These are phyloP conservation scores for Ifrita kowaldi DNA, from an alignment of 2,113 vertebrate species.

Conservation along the genomic window DNA sequence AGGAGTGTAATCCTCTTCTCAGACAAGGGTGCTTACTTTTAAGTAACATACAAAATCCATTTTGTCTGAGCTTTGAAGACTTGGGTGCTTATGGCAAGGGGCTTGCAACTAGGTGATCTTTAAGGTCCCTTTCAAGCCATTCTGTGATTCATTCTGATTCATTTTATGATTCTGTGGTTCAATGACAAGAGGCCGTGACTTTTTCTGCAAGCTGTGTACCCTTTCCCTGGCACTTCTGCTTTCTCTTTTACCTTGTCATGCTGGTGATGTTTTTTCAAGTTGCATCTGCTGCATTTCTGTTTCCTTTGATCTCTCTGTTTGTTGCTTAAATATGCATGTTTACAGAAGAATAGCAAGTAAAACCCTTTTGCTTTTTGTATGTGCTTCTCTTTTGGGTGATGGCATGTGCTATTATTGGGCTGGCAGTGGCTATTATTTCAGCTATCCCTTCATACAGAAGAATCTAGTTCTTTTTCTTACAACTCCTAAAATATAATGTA, in stretches of 20 bases:
- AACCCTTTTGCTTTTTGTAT: background rate
- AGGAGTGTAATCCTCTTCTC: background rate
- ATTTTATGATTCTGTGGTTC: background rate
- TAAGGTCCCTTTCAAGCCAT: background rate
- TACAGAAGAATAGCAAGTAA: background rate
- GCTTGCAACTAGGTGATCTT: background rate
- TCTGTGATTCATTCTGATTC: background rate
- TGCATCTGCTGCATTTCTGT: background rate
- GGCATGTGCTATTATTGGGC: background rate
- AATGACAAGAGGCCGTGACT: background rate
- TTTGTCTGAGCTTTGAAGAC: background rate
- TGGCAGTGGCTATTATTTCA: background rate
- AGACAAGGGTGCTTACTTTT: background rate
- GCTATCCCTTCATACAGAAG: background rate
- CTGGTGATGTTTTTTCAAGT: background rate
- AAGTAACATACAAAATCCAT: background rate
- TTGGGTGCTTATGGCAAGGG: background rate
- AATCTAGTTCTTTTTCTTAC: background rate
- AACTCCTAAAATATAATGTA: background rate
- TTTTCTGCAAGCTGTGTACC: background rate
- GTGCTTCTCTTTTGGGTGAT: background rate
- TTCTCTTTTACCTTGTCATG: background rate
- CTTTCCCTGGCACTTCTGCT: background rate
- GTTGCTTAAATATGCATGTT: background rate
- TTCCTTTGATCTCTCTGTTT: conserved; percentile 17